These are phyloP conservation scores for Onychorhynchus coronatus DNA, from an alignment of 2,113 vertebrate genomes.

Conservation along the genomic window DNA sequence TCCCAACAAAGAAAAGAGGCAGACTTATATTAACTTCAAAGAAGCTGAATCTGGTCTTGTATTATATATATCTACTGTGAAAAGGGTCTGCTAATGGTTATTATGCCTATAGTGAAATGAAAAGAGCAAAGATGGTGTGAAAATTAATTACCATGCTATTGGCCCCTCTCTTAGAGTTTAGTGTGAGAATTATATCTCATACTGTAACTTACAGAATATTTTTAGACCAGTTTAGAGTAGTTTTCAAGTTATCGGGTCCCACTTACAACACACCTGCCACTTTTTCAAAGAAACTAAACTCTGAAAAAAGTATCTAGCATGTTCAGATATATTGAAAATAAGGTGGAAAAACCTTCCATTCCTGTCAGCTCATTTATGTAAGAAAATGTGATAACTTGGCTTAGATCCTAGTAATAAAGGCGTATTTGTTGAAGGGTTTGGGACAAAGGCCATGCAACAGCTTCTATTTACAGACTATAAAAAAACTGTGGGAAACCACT, in stretches of 20 bases:
- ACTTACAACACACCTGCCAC: neutral
- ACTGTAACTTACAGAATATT: neutral
- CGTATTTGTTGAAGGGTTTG: neutral
- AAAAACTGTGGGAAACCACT: neutral
- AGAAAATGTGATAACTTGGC: neutral
- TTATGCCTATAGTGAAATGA: neutral
- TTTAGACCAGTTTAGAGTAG: neutral
- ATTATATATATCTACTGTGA: neutral
- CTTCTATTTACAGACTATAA: neutral
- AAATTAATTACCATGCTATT: constrained; percentile 29
- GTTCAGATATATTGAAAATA: neutral
- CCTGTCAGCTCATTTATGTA: neutral
- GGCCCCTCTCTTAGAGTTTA: neutral
- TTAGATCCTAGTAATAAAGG: neutral
- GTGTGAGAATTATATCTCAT: neutral
- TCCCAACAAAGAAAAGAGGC: constrained; percentile 15
- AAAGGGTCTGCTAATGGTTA: neutral
- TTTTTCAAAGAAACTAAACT: neutral
- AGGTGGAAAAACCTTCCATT: neutral
- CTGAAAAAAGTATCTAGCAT: neutral
- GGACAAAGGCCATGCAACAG: neutral
- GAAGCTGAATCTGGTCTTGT: neutral
- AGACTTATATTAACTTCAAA: constrained; percentile 27
- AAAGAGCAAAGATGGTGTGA: neutral
- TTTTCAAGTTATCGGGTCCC: neutral